A percentile compares a stretch with the other conserved stretches of the same genome.
Conservation (phyloP, 2,888 invertebrate species). For the Cephus pulcher region DNA sequence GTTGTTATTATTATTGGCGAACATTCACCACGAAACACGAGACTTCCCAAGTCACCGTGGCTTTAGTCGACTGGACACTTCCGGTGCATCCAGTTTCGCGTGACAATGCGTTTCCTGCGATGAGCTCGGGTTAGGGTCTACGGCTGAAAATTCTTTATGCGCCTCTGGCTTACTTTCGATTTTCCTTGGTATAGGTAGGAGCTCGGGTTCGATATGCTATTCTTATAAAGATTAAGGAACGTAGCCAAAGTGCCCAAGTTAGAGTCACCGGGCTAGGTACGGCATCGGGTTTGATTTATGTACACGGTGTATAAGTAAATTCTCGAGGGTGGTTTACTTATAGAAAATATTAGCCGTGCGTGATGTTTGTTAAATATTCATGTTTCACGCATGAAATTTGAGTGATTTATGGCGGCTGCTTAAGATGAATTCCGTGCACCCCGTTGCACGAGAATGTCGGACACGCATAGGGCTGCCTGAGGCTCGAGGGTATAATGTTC, state of each 20-base stretch:
- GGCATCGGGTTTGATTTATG: background rate
- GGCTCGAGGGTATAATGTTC: background rate
- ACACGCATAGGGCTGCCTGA: background rate
- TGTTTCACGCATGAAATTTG: background rate
- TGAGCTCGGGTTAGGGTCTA: background rate
- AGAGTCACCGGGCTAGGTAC: background rate
- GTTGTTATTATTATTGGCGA: background rate
- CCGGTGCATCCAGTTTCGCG: conserved; percentile 3
- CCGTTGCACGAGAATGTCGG: background rate
- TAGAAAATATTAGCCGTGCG: background rate
- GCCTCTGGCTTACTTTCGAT: background rate
- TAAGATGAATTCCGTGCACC: background rate
- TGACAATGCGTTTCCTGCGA: conserved; percentile 1
- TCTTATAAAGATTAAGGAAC: background rate
- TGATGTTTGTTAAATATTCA: background rate
- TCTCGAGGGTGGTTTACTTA: background rate
- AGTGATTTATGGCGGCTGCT: background rate
- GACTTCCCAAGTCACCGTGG: background rate
- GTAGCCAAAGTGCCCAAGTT: background rate
- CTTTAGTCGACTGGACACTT: background rate
- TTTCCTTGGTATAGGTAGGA: background rate
- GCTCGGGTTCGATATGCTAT: background rate
- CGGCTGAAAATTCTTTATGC: background rate
- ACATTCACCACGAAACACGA: background rate
- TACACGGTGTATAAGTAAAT: background rate